Percentiles rank a stretch among this genome's conserved stretches.
These are phyloP conservation scores for Petrocephalus sullivani DNA, from an alignment of 2,797 vertebrate species.

Conservation along the genomic window DNA sequence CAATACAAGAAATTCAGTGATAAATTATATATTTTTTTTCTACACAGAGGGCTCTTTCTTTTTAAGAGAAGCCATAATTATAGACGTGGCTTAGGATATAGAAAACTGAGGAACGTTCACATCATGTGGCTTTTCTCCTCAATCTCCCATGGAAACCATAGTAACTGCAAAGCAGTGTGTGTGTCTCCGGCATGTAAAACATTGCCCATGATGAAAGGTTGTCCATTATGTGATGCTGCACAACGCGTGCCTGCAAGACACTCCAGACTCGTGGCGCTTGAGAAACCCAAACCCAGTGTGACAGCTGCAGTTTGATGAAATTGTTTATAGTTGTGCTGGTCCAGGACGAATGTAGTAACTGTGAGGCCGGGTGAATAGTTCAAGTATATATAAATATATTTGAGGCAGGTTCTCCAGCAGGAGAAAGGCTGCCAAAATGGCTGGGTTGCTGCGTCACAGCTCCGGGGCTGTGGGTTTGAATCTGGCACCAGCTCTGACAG, in stretches of 20 bases:
- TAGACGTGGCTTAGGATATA: not conserved
- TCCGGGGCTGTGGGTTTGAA: not conserved
- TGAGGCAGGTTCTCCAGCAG: not conserved
- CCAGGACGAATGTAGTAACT: not conserved
- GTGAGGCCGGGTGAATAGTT: not conserved
- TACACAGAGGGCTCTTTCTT: not conserved
- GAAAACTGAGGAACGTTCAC: not conserved
- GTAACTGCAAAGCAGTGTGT: slow-evolving; percentile 5
- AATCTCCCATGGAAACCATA: slow-evolving; percentile 14
- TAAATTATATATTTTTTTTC: not conserved
- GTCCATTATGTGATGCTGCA: not conserved
- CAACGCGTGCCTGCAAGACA: not conserved
- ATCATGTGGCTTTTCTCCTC: not conserved
- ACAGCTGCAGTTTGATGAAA: not conserved
- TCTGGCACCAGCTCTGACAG: not conserved
- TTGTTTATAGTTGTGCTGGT: not conserved
- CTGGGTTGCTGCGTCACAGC: not conserved
- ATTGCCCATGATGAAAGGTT: not conserved
- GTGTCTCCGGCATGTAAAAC: slow-evolving; percentile 14
- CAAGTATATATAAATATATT: not conserved
- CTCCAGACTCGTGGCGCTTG: not conserved
- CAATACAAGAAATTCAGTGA: not conserved
- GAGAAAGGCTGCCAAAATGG: not conserved
- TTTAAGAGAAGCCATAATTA: not conserved
- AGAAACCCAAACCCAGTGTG: not conserved